Evolutionary conservation across 1,140 invertebrate species (phyloP).

Genomic region (Eupristina koningsbergeri): DNA sequence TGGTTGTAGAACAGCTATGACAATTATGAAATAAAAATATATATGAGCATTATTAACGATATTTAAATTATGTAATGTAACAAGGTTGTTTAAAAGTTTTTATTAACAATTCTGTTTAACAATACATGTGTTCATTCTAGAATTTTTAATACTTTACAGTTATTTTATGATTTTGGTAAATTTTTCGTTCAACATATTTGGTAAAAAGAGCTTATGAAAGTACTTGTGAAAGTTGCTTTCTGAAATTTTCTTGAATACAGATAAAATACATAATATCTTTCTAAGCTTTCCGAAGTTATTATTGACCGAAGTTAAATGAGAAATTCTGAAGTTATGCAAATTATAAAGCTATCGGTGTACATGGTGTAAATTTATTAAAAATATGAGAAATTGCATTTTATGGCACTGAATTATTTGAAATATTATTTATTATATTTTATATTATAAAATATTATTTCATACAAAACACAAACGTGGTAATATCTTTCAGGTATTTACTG

Average conservation of each 20-base stretch:
- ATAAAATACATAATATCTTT: not conserved
- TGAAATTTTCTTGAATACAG: not conserved
- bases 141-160: not conserved
- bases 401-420: not conserved
- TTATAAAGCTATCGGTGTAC: not conserved
- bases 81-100: not conserved
- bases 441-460: not conserved
- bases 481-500: too few species aligned
- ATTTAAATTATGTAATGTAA: too few species aligned
- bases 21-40: not conserved
- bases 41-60: not conserved
- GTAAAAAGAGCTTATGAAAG: not conserved
- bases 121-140: not conserved
- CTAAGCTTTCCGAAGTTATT: not conserved
- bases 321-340: not conserved
- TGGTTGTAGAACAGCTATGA: not conserved
- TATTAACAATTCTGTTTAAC: not conserved
- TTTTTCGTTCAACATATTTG: not conserved
- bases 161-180: not conserved
- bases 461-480: not conserved
- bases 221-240: not conserved
- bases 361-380: not conserved
- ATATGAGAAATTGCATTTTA: not conserved
- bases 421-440: not conserved
- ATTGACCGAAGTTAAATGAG: not conserved